Evolutionary conservation across 2,113 vertebrate genomes (phyloP).

Genomic region (Oreotrochilus melanogaster): DNA sequence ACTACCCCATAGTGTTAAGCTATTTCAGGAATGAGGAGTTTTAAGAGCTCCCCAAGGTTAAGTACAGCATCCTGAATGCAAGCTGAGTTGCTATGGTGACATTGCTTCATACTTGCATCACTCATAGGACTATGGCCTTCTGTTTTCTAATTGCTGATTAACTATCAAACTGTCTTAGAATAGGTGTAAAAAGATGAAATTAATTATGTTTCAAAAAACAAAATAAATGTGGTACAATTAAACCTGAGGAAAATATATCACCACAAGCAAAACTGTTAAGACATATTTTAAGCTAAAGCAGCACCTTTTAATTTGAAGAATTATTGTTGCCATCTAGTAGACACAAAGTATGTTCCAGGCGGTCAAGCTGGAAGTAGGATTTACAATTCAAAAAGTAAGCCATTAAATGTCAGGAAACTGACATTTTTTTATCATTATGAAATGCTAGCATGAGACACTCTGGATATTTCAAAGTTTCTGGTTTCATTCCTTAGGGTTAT

Average conservation of each 20-base stretch:
- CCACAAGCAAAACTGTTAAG: not conserved
- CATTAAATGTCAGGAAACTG: not conserved
- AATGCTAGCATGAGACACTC: not conserved
- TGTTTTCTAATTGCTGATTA: slow-evolving; percentile 38
- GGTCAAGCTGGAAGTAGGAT: not conserved
- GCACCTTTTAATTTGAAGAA: not conserved
- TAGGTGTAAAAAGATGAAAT: slow-evolving; percentile 22
- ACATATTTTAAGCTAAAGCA: not conserved
- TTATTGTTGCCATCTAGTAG: not conserved
- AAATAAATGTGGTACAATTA: not conserved
- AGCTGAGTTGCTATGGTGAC: slow-evolving; percentile 59
- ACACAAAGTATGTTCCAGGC: not conserved
- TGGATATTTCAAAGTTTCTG: not conserved
- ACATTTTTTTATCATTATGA: not conserved
- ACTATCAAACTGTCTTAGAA: slow-evolving; percentile 37
- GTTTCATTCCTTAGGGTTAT: not conserved
- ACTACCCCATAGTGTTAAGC: not conserved
- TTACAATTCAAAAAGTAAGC: not conserved
- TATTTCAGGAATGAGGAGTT: slow-evolving; percentile 59
- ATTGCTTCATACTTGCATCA: slow-evolving; percentile 43
- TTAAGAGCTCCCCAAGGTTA: slow-evolving; percentile 60
- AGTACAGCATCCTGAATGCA: slow-evolving; percentile 53
- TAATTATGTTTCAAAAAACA: slow-evolving; percentile 17
- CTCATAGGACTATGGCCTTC: slow-evolving; percentile 30
- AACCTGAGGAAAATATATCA: slow-evolving; percentile 6